phyloP scores from a whole-genome alignment of 1,140 invertebrate species.

The Pseudomyrmex sp. region DNA sequence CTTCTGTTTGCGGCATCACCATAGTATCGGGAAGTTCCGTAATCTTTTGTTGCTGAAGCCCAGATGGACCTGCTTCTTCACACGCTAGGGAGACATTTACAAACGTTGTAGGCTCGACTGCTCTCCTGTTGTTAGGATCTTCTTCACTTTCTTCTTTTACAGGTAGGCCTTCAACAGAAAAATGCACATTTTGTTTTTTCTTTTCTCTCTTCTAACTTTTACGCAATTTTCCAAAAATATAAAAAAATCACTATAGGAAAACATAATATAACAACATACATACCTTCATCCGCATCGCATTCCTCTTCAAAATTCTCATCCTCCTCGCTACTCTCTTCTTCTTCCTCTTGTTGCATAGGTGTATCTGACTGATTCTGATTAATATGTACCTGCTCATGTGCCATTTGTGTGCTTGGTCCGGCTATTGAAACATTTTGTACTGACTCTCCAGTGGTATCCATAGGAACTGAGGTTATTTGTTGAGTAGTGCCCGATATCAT shows the following conservation, averaged over 20 bases:
- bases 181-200: not conserved
- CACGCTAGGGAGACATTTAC: slow-evolving; percentile 84
- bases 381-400: slow-evolving; percentile 77
- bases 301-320: slow-evolving; percentile 84
- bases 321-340: slow-evolving; percentile 81
- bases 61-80: slow-evolving; percentile 86
- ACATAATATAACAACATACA: not conserved
- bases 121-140: slow-evolving; percentile 77
- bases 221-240: not conserved
- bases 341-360: slow-evolving; percentile 78
- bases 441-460: slow-evolving; percentile 78
- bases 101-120: slow-evolving; percentile 83
- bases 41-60: slow-evolving; percentile 84
- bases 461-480: slow-evolving; percentile 84
- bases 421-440: slow-evolving; percentile 81
- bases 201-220: not conserved
- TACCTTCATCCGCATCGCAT: slow-evolving; percentile 82
- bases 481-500: slow-evolving; percentile 80
- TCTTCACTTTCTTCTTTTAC: slow-evolving; percentile 84
- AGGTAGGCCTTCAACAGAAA: slow-evolving; percentile 76
- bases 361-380: slow-evolving; percentile 76
- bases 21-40: slow-evolving; percentile 79
- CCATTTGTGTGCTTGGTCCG: slow-evolving; percentile 79
- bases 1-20: slow-evolving; percentile 76
- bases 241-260: not conserved